phyloP scores from a whole-genome alignment of 2,797 vertebrate species.

The Podarcis lilfordi region DNA sequence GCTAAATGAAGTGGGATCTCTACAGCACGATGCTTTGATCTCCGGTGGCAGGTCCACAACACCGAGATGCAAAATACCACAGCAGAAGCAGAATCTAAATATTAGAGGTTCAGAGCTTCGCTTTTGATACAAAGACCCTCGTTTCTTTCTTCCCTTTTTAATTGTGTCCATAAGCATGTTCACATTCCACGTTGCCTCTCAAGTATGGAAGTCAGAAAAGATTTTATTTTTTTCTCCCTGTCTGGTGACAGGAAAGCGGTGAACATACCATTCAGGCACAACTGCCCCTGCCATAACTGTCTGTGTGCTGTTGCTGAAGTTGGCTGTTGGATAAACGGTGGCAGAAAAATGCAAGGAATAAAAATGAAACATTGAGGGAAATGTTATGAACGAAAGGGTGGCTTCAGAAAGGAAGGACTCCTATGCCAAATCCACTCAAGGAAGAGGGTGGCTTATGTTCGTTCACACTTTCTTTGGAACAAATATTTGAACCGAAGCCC shows the following conservation, averaged over 20 bases:
- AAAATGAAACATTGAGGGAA: conserved; percentile 33
- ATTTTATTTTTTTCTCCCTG: conserved; percentile 53
- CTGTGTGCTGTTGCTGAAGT: conserved; percentile 6
- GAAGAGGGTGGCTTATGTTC: conserved; percentile 36
- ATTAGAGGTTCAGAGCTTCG: conserved; percentile 78
- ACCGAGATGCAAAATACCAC: conserved; percentile 85
- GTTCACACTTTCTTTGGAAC: conserved; percentile 54
- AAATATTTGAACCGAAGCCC: conserved; percentile 51
- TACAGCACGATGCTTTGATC: conserved; percentile 85
- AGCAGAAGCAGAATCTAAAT: conserved; percentile 80
- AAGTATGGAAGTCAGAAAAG: conserved; percentile 69
- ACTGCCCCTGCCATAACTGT: conserved; percentile 47
- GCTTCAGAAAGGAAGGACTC: background rate
- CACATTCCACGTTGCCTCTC: conserved; percentile 71
- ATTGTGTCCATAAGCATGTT: conserved; percentile 74
- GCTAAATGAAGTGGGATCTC: conserved; percentile 81
- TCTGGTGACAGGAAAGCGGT: conserved; percentile 66
- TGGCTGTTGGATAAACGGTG: too few relatives aligned
- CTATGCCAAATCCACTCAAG: too few relatives aligned
- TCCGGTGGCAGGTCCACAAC: conserved; percentile 83
- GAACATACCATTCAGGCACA: conserved; percentile 40
- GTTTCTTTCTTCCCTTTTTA: conserved; percentile 33
- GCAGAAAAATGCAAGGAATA: background rate
- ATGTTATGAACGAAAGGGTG: background rate
- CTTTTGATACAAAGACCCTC: conserved; percentile 71